Conservation (phyloP, 2,797 vertebrate genomes). For the Choloepus didactylus region DNA sequence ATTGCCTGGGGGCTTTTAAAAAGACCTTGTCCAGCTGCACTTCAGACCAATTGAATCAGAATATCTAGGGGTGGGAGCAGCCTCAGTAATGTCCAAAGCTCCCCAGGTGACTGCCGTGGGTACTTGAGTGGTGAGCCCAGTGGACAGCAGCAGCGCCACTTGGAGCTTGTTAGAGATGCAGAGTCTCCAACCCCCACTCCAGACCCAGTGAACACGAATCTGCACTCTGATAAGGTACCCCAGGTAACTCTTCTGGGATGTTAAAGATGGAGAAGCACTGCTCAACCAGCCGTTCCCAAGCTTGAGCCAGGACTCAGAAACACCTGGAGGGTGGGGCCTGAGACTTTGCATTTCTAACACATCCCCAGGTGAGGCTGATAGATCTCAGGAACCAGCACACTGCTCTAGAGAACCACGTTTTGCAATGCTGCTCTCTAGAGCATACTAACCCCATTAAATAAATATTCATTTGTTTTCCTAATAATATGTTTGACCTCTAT, state of each 20-base stretch:
- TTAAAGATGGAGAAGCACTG: not conserved
- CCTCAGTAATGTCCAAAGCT: conserved; percentile 46
- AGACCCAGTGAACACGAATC: not conserved
- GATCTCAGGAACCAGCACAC: not conserved
- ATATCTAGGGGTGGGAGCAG: not conserved
- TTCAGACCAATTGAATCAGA: conserved; percentile 52
- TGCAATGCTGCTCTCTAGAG: not conserved
- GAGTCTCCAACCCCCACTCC: not conserved
- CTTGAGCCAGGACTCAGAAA: not conserved
- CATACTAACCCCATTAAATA: not conserved
- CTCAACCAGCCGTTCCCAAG: not conserved
- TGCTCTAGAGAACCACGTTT: not conserved
- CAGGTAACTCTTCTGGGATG: not conserved
- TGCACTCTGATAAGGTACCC: not conserved
- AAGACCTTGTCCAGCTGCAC: not conserved
- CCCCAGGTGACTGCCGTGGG: not conserved
- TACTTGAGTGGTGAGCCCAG: not conserved
- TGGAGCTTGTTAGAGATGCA: conserved; percentile 22
- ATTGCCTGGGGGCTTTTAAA: not conserved
- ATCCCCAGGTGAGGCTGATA: not conserved
- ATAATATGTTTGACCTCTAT: not conserved
- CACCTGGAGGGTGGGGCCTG: not conserved
- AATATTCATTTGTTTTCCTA: not conserved
- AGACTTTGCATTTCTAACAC: not conserved
- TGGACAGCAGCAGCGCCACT: not conserved